Evolutionary conservation across 2,888 invertebrate species (phyloP), one percentile per base, ranked within the genome.

Genomic region (Microdon myrmicae): DNA sequence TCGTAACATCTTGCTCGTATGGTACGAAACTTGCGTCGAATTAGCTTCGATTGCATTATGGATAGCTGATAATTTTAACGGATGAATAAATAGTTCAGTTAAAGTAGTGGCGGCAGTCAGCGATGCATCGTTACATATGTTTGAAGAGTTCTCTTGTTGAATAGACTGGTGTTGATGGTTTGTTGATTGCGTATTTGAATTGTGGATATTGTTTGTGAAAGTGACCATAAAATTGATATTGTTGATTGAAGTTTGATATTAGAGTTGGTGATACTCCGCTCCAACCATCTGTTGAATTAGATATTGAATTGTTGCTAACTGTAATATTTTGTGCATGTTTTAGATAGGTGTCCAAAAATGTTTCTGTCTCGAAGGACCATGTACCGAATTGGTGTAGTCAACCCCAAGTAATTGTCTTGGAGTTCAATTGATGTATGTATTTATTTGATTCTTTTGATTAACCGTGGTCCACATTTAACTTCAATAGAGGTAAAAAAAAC

Each of bases 81-180:
- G 41, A 29, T 61, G 71, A 86, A 76, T 78, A 87, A 87, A 61
- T 85, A 85, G 70, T 88, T 86, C 71, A 89, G 81, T 48, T 88
- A 88, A 78, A 89, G 88, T 13, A 84, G 83, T 56, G 81, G 61
- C 54, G 77, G 38, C 22, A 10, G 48, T 12, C 9, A 25, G 29
- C 16, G 43, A 32, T 20, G 26, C 12, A 35, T 64, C 67, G 4
- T 45, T 28, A 22, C 74, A 59, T 10, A 53, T 43, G 2, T 59
- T 48, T 6, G 53, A 59, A 16, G 53, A 59, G 16, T 59, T 66
- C 45, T 64, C 61, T 35, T 64, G 56, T 22, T 56, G 61, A 20
- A 45, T 39, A 2, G 9, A 37, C 10, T 9, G 9, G 9, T 29
- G 29, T 9, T 29, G 29, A 23, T 44, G 53, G 12, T 53, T 26